These are phyloP conservation scores for Nannoperca obscura DNA, from an alignment of 2,797 vertebrate genomes.

Conservation along the genomic window DNA sequence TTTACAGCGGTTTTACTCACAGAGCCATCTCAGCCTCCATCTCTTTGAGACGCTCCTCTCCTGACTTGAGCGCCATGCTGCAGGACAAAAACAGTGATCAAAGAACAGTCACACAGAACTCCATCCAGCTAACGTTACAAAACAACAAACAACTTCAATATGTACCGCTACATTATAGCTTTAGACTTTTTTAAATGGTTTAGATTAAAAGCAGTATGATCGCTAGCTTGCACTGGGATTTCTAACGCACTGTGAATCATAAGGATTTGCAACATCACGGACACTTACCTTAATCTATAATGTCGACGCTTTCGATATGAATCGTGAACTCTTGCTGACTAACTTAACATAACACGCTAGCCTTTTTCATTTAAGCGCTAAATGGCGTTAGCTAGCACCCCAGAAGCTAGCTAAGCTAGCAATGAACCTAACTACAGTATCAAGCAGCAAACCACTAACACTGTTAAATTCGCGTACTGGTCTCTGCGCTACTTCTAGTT, in stretches of 20 bases:
- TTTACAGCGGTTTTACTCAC: constrained; percentile 81
- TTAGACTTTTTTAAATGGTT: background rate
- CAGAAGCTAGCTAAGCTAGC: constrained; percentile 13
- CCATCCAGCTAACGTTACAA: background rate
- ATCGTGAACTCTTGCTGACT: too few species aligned
- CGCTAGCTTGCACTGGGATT: background rate
- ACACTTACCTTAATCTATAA: constrained; percentile 10
- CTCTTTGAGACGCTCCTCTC: constrained; percentile 92
- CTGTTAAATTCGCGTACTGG: rapidly evolving
- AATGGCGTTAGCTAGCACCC: background rate
- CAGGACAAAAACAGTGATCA: background rate
- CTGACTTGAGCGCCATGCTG: constrained; percentile 88
- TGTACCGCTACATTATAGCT: background rate
- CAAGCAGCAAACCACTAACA: background rate
- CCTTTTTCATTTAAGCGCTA: background rate
- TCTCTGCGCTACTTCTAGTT: background rate
- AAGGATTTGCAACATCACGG: background rate
- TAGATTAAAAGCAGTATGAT: background rate
- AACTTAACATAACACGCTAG: too few species aligned
- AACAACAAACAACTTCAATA: background rate
- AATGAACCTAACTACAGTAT: background rate
- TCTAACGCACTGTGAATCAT: background rate
- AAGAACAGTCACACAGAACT: background rate
- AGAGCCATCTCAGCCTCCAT: constrained; percentile 97
- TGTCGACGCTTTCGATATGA: background rate